These are phyloP conservation scores for Micromussa lordhowensis DNA, from an alignment of 92 coral and sea anemone species.

Conservation along the genomic window DNA sequence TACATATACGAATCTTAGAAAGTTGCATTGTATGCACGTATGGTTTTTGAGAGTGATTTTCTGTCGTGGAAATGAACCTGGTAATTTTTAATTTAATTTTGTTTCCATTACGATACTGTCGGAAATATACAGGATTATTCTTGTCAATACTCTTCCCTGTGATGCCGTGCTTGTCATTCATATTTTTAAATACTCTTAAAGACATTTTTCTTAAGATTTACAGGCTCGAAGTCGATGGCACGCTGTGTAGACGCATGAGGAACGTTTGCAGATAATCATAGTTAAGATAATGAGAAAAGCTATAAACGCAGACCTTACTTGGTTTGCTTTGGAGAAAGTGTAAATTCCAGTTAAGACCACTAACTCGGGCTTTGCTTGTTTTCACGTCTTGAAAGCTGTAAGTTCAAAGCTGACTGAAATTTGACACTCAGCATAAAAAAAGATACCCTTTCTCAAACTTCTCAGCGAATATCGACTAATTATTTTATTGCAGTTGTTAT, in stretches of 20 bases:
- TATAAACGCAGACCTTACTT: background rate
- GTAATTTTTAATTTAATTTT: background rate
- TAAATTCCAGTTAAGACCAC: background rate
- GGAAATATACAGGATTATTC: background rate
- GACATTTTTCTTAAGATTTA: background rate
- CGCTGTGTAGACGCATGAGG: too few relatives aligned
- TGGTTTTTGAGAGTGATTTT: background rate
- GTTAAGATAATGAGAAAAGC: background rate
- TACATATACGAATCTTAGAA: background rate
- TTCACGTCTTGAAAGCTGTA: background rate
- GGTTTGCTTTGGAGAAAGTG: background rate
- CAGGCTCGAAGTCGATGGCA: background rate
- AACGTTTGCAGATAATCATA: background rate
- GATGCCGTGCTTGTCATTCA: background rate
- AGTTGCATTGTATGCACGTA: background rate
- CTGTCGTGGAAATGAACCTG: background rate
- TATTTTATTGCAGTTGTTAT: background rate
- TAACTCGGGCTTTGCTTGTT: background rate
- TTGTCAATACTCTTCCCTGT: background rate
- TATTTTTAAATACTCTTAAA: background rate
- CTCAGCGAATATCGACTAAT: background rate
- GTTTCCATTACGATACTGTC: background rate
- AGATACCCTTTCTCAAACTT: background rate
- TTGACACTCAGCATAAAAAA: background rate
- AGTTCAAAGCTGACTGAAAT: background rate